Base-by-base conservation (phyloP, 2,888 invertebrate genomes). In the Rhingia rostrata region DNA sequence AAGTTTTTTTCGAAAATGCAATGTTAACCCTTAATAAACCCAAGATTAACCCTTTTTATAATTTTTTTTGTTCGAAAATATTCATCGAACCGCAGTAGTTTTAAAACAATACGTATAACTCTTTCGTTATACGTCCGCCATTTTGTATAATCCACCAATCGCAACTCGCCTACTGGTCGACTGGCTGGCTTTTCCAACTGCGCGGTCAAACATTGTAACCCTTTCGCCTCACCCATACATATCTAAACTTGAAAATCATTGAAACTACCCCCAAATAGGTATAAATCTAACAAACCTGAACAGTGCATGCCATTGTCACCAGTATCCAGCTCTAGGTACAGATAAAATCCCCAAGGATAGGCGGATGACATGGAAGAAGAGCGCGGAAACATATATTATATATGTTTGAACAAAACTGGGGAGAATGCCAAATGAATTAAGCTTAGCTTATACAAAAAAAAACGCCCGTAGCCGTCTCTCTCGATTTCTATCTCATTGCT, bases 361-460 rank as follows among this genome's bases (percentile, higher is more conserved):
- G 74, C 75, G 60, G 64, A 75, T 75, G 60, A 75, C 70, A 80
- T 66, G 43, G 37, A 74, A 47, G 49, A 69, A 66, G 70, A 70
- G 41, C 54, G 22, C 33, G 56, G 35, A 22, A 22, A 22, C 22
- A 22, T 22, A 22, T 22, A 67, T 67, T 22, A 22, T 22, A 67
- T 67, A 74, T 45, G 45, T 45, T 53, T 67, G 10, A 0, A 32
- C 43, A 45, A 22, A 43, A 35, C 66, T 54, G 73, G 53, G 49
- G 66, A 75, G 54, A 61, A 54, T 33, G 33, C n/a, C 73, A 69
- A 79, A 79, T 79, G 74, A 83, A 83, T 84, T 69, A 64, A 73
- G 74, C 67, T 79, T 67, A 84, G 69, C 73, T 83, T 69, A n/a
- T n/a, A n/a, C n/a, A 79, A 58, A 51, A 56, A 70, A 79, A 70